phyloP scores from a whole-genome alignment of 2,113 vertebrate species.

The Ramphastos sulfuratus region DNA sequence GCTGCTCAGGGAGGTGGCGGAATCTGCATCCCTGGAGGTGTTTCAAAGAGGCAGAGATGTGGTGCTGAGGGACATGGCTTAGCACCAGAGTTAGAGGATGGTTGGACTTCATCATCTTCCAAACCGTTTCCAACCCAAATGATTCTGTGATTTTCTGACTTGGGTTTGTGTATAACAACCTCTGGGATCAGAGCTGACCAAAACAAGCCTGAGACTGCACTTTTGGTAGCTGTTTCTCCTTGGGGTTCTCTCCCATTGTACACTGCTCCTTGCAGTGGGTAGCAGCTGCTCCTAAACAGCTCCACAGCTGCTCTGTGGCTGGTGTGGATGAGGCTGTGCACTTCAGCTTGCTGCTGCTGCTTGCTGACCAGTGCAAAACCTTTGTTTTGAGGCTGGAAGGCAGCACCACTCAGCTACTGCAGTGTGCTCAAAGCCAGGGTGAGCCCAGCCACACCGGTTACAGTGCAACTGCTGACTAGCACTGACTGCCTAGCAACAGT shows the following conservation, averaged over 20 bases:
- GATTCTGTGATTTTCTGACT: too few relatives aligned
- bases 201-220: neutral
- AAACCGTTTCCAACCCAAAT: too few relatives aligned
- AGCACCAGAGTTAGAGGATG: too few relatives aligned
- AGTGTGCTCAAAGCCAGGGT: neutral
- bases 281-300: neutral
- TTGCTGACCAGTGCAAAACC: neutral
- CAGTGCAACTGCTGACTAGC: conserved; percentile 8
- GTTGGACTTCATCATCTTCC: too few relatives aligned
- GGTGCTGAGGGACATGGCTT: too few relatives aligned
- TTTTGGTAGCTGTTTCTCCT: neutral
- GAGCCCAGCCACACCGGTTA: neutral
- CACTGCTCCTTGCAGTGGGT: neutral
- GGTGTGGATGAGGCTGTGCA: neutral
- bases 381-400: neutral
- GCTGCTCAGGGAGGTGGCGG: too few relatives aligned
- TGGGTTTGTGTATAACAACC: neutral
- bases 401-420: neutral
- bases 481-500: conserved; percentile 43
- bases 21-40: too few relatives aligned
- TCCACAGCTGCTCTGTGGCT: neutral
- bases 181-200: neutral
- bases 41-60: too few relatives aligned
- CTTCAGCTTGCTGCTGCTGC: neutral
- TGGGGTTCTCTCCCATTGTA: neutral